These are phyloP conservation scores for Trichopoda pennipes DNA, from an alignment of 2,888 invertebrate species.

Conservation along the genomic window DNA sequence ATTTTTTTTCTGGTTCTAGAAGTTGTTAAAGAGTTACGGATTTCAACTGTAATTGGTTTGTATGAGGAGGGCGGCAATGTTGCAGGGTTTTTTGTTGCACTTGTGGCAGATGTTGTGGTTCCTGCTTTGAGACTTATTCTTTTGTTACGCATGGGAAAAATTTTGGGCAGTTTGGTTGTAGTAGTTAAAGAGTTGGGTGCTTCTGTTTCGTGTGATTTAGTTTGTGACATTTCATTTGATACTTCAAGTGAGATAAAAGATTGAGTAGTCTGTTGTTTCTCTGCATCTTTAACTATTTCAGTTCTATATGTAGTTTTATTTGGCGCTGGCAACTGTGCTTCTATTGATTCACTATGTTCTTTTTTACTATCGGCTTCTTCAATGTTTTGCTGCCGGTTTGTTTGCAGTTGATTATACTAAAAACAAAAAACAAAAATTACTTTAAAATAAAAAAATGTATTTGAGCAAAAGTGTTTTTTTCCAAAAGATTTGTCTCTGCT, in stretches of 20 bases:
- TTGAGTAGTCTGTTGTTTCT: constrained; percentile 60
- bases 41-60: constrained; percentile 36
- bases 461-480: too few species aligned
- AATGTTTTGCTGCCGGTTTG: constrained; percentile 55
- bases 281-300: constrained; percentile 44
- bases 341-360: constrained; percentile 72
- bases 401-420: constrained; percentile 40
- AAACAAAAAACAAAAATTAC: constrained; percentile 12
- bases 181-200: constrained; percentile 29
- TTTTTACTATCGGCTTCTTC: constrained; percentile 62
- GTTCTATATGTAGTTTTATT: constrained; percentile 71
- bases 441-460: neutral
- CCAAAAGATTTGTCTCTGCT: too few species aligned
- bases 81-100: constrained; percentile 26
- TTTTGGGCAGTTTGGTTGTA: constrained; percentile 51
- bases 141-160: constrained; percentile 34
- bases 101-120: constrained; percentile 35
- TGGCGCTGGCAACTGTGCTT: constrained; percentile 79
- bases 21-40: constrained; percentile 4
- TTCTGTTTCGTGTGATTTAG: constrained; percentile 13
- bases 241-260: constrained; percentile 7
- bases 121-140: constrained; percentile 41
- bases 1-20: constrained; percentile 63
- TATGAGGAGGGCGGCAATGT: constrained; percentile 13
- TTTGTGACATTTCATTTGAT: constrained; percentile 32